phyloP scores from a whole-genome alignment of 2,888 invertebrate genomes.

The Diarsia brunnea region DNA sequence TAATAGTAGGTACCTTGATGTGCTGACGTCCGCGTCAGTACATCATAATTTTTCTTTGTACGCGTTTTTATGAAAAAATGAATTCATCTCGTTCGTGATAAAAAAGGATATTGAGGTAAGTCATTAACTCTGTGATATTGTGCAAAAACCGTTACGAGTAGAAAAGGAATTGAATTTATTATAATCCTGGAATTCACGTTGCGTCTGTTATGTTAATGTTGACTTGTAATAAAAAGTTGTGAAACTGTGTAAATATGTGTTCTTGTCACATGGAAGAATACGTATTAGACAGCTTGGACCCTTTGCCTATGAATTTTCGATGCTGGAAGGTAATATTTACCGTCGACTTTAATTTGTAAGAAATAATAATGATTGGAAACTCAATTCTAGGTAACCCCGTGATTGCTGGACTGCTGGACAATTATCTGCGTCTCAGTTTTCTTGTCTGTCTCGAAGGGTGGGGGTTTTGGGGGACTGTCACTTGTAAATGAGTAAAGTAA shows the following conservation, averaged over 20 bases:
- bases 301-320: neutral
- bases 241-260: neutral
- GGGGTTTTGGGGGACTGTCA: no score
- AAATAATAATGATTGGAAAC: neutral
- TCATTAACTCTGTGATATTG: conserved; percentile 15
- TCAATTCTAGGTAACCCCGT: neutral
- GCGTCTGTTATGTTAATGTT: neutral
- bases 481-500: no score
- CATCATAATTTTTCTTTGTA: conserved; percentile 5
- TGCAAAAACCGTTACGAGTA: conserved; percentile 1
- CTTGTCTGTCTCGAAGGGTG: no score
- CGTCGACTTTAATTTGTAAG: neutral
- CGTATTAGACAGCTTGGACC: neutral
- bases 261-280: neutral
- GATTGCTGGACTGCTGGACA: neutral
- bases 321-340: neutral
- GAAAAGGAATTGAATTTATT: conserved; percentile 18
- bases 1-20: no score
- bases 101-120: conserved; percentile 12
- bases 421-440: no score
- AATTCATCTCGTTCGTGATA: conserved; percentile 23
- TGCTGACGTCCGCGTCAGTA: neutral
- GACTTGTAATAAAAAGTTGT: neutral
- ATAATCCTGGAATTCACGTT: conserved; percentile 7
- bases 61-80: conserved; percentile 19